Conservation (phyloP, 2,888 invertebrate genomes). For the Drosophila vallismaia region DNA sequence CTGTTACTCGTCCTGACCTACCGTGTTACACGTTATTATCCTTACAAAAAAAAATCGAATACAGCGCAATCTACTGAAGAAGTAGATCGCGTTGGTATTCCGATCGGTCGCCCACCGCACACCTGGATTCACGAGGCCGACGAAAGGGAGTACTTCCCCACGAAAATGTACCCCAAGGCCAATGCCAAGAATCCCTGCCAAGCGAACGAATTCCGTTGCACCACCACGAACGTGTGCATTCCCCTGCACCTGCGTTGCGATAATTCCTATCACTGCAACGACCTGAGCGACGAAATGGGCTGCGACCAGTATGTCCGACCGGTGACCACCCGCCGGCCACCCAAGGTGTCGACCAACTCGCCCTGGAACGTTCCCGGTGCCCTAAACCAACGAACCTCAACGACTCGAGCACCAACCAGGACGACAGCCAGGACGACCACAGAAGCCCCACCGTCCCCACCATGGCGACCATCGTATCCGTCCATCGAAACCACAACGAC, state of each 20-base stretch:
- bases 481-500: slow-evolving; percentile 42
- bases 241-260: slow-evolving; percentile 85
- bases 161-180: slow-evolving; percentile 62
- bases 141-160: slow-evolving; percentile 59
- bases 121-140: slow-evolving; percentile 55
- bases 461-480: neutral
- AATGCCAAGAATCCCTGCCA: slow-evolving; percentile 83
- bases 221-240: slow-evolving; percentile 86
- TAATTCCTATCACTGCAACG: slow-evolving; percentile 86
- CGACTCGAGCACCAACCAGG: slow-evolving; percentile 7
- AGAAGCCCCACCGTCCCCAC: slow-evolving; percentile 9
- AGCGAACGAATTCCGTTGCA: slow-evolving; percentile 86
- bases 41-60: neutral
- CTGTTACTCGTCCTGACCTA: slow-evolving; percentile 1
- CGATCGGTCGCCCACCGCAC: slow-evolving; percentile 54
- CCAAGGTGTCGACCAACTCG: slow-evolving; percentile 5
- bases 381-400: slow-evolving; percentile 50
- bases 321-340: slow-evolving; percentile 42
- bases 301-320: slow-evolving; percentile 79
- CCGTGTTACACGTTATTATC: neutral
- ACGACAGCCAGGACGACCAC: slow-evolving; percentile 20
- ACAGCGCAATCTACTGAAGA: slow-evolving; percentile 24
- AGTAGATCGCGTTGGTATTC: slow-evolving; percentile 70
- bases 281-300: slow-evolving; percentile 86
- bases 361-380: slow-evolving; percentile 39